Base-by-base conservation (phyloP, 1,140 invertebrate species). In the Drosophila nikananu region DNA sequence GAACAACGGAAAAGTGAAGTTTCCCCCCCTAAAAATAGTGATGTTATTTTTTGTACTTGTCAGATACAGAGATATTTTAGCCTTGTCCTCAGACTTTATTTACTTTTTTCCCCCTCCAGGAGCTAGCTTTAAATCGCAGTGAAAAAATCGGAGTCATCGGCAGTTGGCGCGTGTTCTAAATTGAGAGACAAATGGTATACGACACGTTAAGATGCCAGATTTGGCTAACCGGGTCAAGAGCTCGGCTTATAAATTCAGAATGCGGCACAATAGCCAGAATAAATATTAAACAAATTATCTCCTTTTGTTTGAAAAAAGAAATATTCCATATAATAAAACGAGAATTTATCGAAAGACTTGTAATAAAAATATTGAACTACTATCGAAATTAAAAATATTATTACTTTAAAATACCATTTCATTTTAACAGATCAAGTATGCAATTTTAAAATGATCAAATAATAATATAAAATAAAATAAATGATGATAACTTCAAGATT, bases 141-240 rank as follows among this genome's bases (percentile, higher is more conserved):
- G n/a, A n/a, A 63, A 64, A 60, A 60, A 61, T 32, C 17, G 13
- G 30, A 70, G n/a, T 27, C 60, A 41, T 63, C 12, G 52, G 19
- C 46, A 66, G 63, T 17, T 74, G 54, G 54, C 60, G 57, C 48
- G 23, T 61, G 37, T 30, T 70, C 51, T 35, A 51, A 77, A 59
- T 68, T 63, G 25, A 51, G 54, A 58, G 57, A 63, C 55, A 23
- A 55, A 55, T 13, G 19, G 32, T 55, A 23, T 37, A 63, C 80
- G 65, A 32, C 51, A 70, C 25, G 32, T 62, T 35, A 44, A 27
- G 17, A 35, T 54, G 17, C 30, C 46, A 61, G 35, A 23, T 32
- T 25, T 39, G 39, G 39, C 13, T 44, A 70, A 37, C 25, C 23
- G 30, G 54, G 41, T 57, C 57, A 62, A 65, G 27, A 61, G 42